These are phyloP conservation scores for Leptobrachium ailaonicum DNA, from an alignment of 2,113 vertebrate species.

Conservation along the genomic window DNA sequence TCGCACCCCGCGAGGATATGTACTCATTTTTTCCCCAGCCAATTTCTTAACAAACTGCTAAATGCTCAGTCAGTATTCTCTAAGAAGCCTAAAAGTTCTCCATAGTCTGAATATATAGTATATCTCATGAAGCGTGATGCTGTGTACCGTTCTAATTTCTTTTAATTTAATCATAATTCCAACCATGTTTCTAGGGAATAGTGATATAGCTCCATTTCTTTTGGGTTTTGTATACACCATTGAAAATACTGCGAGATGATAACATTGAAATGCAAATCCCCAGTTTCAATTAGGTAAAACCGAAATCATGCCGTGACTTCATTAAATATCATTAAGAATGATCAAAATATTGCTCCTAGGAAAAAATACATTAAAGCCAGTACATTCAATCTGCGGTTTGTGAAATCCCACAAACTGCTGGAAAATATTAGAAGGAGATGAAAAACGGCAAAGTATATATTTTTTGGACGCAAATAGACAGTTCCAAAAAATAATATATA, in stretches of 20 bases:
- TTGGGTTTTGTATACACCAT: conserved; percentile 63
- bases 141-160: no score
- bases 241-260: conserved; percentile 72
- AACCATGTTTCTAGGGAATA: neutral
- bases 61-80: no score
- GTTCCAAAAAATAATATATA: no score
- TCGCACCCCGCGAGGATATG: no score
- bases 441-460: no score
- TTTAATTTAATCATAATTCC: neutral
- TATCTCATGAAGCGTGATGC: no score
- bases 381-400: neutral
- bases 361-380: conserved; percentile 76
- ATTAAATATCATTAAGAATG: conserved; percentile 86
- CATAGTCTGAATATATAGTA: no score
- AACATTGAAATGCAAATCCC: conserved; percentile 80
- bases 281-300: conserved; percentile 83
- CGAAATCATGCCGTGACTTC: conserved; percentile 82
- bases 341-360: conserved; percentile 86
- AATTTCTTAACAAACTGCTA: no score
- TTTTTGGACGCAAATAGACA: no score
- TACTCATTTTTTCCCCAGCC: no score
- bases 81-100: no score
- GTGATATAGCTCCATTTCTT: conserved; percentile 64
- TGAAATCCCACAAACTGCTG: neutral
- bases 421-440: neutral